phyloP scores from a whole-genome alignment of 2,797 vertebrate genomes.

The Hyperoplus immaculatus region DNA sequence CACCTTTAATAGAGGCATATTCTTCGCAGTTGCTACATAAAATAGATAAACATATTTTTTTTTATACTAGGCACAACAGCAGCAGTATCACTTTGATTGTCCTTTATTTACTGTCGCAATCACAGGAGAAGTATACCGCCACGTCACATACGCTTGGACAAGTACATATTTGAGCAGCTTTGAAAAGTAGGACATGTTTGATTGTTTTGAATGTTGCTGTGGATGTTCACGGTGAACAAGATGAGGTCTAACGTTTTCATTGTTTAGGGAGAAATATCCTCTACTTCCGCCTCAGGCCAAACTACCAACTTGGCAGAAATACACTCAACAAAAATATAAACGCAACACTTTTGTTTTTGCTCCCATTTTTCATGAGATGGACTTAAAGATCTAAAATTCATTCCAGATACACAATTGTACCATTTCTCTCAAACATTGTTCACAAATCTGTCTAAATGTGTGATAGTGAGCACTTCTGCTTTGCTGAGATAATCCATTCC shows the following conservation, averaged over 20 bases:
- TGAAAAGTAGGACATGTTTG: background rate
- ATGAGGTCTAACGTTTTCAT: no score
- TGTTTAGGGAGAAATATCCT: background rate
- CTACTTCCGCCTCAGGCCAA: background rate
- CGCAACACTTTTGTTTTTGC: no score
- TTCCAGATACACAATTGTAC: no score
- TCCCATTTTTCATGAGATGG: no score
- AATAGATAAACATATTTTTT: background rate
- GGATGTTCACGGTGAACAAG: background rate
- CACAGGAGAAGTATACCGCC: background rate
- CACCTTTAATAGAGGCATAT: background rate
- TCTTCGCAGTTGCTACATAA: background rate
- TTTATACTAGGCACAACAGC: background rate
- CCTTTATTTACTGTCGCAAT: background rate
- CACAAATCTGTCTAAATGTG: no score
- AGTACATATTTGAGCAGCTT: background rate
- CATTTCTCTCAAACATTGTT: no score
- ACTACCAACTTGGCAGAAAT: no score
- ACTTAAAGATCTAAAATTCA: no score
- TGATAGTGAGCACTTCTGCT: no score
- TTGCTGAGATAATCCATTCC: no score
- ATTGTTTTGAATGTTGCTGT: background rate
- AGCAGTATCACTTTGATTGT: background rate
- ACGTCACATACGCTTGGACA: no score
- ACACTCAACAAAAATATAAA: no score